Evolutionary conservation across 2,797 vertebrate species (phyloP).

Genomic region (Halcyon badia): DNA sequence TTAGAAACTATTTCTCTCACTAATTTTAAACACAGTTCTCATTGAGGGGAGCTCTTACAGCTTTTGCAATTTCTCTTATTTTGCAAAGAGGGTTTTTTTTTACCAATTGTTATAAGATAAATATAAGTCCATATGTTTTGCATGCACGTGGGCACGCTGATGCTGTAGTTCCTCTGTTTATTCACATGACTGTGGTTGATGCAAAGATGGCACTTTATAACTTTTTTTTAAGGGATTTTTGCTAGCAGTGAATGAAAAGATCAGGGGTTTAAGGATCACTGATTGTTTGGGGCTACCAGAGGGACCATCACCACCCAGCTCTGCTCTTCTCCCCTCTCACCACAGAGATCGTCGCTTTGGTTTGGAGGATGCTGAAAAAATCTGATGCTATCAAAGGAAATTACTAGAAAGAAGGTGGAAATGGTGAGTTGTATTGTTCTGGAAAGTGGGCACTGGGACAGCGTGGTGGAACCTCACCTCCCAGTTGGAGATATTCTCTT

Average conservation of each 20-base stretch:
- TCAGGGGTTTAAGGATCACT: background rate
- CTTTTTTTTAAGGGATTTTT: background rate
- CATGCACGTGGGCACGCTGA: rapidly evolving
- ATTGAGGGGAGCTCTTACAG: no score
- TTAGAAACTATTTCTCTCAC: background rate
- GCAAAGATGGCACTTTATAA: no score
- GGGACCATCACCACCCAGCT: background rate
- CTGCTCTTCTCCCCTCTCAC: no score
- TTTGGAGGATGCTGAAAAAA: background rate
- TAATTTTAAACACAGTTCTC: background rate
- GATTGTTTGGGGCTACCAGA: background rate
- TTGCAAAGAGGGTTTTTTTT: background rate
- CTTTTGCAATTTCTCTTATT: background rate
- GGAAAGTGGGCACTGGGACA: rapidly evolving
- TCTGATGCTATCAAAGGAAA: background rate
- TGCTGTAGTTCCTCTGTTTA: no score
- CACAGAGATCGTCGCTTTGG: no score
- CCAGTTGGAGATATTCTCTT: background rate
- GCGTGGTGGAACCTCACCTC: background rate
- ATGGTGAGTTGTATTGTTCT: no score
- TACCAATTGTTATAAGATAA: no score
- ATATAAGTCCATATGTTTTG: rapidly evolving
- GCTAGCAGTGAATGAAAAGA: background rate
- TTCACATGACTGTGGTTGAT: no score
- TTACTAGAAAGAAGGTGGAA: background rate